Base-by-base conservation (phyloP, 2,888 invertebrate genomes). In the Drosophila paracracens region DNA sequence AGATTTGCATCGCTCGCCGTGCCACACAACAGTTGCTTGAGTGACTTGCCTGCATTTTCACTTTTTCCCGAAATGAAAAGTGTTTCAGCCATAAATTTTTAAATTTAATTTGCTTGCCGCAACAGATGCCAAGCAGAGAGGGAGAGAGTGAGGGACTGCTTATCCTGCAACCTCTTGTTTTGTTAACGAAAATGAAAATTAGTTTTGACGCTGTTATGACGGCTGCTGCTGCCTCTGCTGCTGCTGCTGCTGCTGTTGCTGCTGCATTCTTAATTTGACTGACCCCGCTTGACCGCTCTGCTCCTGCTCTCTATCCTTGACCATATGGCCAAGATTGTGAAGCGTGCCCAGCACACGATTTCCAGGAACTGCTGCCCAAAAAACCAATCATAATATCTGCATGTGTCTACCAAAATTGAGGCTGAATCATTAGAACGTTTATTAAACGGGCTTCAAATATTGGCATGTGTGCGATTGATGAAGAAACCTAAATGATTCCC, bases 141-240 rank as follows among this genome's bases (percentile, higher is more conserved):
- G 56, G 56, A 35, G 7, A 18, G 40, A 6, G n/a, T n/a, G 65
- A 56, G 48, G 27, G 29, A 18, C 50, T 54, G n/a, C 38, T 63
- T 60, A 71, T 35, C 59, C 64, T 46, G 38, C 48, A 38, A 36
- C 46, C 53, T 54, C 33, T 69, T 68, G 66, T 72, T 83, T 76
- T 80, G 69, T 71, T 78, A 78, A 61, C 72, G 64, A 76, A 76
- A 81, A 82, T 81, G 74, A 80, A 84, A 89, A 89, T 87, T 84
- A 83, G 79, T 88, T 89, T 89, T 89, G 87, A 89, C 81, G 89
- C 89, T 87, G 70, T 89, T 89, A 82, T 87, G 89, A 87, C 81
- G 81, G 76, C 85, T 72, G 78, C 73, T 68, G 64, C 51, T 68
- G 70, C 10, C 7, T 1, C 25, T 33, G 36, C 21, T 33, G 36